phyloP scores from a whole-genome alignment of 2,888 invertebrate genomes.

The Aspidiotus destructor region DNA sequence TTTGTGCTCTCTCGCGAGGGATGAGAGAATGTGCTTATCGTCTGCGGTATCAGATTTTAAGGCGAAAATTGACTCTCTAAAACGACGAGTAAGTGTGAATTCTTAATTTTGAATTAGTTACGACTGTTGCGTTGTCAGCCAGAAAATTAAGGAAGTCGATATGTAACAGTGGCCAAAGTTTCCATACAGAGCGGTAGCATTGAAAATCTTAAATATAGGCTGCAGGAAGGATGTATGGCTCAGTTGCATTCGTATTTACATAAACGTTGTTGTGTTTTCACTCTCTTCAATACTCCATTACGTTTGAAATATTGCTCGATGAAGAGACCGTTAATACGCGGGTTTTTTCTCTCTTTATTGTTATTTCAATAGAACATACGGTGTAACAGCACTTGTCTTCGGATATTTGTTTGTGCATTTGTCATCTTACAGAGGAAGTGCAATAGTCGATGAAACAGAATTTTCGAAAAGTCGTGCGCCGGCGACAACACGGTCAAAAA shows the following conservation, averaged over 20 bases:
- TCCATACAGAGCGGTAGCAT: neutral
- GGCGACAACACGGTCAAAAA: no score
- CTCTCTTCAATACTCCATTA: neutral
- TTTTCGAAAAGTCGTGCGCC: neutral
- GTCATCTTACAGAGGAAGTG: constrained; percentile 11
- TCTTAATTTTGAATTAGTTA: neutral
- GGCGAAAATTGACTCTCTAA: no score
- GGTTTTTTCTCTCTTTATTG: constrained; percentile 10
- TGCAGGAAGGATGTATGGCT: constrained; percentile 28
- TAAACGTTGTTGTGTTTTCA: constrained; percentile 8
- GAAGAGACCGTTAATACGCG: neutral
- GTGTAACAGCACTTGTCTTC: neutral
- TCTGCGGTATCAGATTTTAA: no score
- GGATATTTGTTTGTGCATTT: constrained; percentile 2
- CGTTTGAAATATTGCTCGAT: neutral
- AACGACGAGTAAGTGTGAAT: no score
- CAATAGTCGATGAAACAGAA: neutral
- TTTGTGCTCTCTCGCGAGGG: neutral
- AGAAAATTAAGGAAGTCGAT: constrained; percentile 19
- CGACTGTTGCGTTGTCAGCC: constrained; percentile 3
- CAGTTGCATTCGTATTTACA: constrained; percentile 9
- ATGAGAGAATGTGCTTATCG: no score
- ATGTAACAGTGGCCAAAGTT: constrained; percentile 10
- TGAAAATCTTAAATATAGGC: neutral
- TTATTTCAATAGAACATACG: constrained; percentile 6